phyloP scores from a whole-genome alignment of 2,888 invertebrate species.

The Agyllia agylla region DNA sequence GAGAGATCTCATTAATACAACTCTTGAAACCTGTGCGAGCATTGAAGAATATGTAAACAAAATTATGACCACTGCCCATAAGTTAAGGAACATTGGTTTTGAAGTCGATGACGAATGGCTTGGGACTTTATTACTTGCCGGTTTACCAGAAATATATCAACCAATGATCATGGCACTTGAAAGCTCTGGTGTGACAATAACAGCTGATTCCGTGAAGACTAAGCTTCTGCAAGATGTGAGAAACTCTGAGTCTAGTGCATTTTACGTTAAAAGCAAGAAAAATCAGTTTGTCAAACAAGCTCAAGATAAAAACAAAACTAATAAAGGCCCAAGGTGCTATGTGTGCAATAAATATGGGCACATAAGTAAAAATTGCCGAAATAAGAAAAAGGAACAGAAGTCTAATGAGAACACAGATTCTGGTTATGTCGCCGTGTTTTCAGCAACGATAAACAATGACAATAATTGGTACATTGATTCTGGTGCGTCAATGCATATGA shows the following conservation, averaged over 20 bases:
- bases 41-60: background rate
- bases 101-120: background rate
- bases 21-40: background rate
- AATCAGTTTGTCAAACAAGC: background rate
- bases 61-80: background rate
- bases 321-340: background rate
- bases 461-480: background rate
- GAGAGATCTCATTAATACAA: background rate
- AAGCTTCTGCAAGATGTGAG: conserved; percentile 1
- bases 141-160: background rate
- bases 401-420: background rate
- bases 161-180: background rate
- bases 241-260: background rate
- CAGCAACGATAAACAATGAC: background rate
- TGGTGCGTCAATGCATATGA: background rate
- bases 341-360: background rate
- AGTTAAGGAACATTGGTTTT: background rate
- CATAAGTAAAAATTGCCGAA: background rate
- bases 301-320: background rate
- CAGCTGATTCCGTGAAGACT: background rate
- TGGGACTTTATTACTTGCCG: background rate
- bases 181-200: background rate
- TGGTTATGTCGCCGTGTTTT: background rate
- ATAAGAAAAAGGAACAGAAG: background rate
- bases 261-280: background rate